These are phyloP conservation scores for Lamprotornis superbus DNA, from an alignment of 2,113 vertebrate genomes.

Conservation along the genomic window DNA sequence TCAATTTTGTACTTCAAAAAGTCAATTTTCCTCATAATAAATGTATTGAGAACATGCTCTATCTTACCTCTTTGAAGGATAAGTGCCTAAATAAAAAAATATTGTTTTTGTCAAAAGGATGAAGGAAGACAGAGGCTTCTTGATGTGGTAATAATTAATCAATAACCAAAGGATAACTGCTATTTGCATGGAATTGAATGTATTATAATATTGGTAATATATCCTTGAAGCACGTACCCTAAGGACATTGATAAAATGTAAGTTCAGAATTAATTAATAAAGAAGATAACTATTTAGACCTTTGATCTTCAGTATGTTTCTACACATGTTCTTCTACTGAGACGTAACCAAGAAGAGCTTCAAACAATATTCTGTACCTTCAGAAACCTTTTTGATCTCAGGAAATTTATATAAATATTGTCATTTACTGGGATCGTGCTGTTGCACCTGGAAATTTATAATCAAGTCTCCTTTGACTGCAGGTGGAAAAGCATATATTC, in stretches of 20 bases:
- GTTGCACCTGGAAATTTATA: not conserved
- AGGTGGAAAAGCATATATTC: not conserved
- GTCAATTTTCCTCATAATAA: not conserved
- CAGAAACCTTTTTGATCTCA: not conserved
- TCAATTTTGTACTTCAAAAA: constrained; percentile 17
- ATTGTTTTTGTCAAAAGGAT: not conserved
- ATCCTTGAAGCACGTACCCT: not conserved
- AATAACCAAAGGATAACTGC: not conserved
- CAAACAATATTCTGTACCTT: not conserved
- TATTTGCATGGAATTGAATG: not conserved
- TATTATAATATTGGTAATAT: not conserved
- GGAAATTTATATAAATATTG: not conserved
- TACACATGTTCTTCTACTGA: not conserved
- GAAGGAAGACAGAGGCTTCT: not conserved
- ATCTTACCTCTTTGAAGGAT: not conserved
- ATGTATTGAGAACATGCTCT: not conserved
- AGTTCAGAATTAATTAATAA: not conserved
- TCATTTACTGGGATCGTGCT: not conserved
- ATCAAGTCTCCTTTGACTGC: not conserved
- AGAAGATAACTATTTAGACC: not conserved
- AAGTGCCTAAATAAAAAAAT: not conserved
- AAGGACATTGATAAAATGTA: not conserved
- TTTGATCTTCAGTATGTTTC: not conserved
- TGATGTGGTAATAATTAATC: not conserved
- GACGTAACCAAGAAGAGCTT: not conserved